Evolutionary conservation across 2,888 invertebrate species (phyloP).

Genomic region (Eurytoma adleriae): DNA sequence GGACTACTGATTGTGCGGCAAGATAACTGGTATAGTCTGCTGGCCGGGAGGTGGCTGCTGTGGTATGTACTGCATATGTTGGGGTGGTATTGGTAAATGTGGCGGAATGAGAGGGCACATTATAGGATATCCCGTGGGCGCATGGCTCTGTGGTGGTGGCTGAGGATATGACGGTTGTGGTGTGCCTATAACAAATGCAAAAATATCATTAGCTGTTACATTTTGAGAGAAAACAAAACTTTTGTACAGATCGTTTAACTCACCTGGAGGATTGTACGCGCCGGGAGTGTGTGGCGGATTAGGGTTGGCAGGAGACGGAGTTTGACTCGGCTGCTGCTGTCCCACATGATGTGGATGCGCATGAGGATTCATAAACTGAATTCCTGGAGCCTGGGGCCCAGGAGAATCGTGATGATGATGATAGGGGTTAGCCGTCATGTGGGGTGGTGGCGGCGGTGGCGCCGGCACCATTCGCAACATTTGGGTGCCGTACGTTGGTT

Average conservation of each 20-base stretch:
- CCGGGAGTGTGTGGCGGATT: constrained; percentile 79
- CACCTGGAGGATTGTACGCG: constrained; percentile 77
- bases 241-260: neutral
- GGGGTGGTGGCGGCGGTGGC: constrained; percentile 70
- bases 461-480: constrained; percentile 77
- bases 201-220: neutral
- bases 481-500: constrained; percentile 75
- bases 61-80: constrained; percentile 78
- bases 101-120: constrained; percentile 80
- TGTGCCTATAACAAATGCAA: constrained; percentile 60
- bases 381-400: constrained; percentile 77
- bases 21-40: constrained; percentile 76
- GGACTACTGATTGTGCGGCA: constrained; percentile 77
- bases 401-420: constrained; percentile 78
- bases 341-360: constrained; percentile 73
- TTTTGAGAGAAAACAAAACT: neutral
- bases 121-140: constrained; percentile 78
- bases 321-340: constrained; percentile 74
- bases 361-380: constrained; percentile 79
- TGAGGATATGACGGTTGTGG: constrained; percentile 78
- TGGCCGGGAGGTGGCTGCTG: constrained; percentile 76
- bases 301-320: constrained; percentile 73
- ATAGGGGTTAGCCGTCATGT: constrained; percentile 72
- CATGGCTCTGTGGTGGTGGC: constrained; percentile 79
- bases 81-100: constrained; percentile 75